Evolutionary conservation across 2,888 invertebrate genomes (phyloP).

Genomic region (Linyphia triangularis): DNA sequence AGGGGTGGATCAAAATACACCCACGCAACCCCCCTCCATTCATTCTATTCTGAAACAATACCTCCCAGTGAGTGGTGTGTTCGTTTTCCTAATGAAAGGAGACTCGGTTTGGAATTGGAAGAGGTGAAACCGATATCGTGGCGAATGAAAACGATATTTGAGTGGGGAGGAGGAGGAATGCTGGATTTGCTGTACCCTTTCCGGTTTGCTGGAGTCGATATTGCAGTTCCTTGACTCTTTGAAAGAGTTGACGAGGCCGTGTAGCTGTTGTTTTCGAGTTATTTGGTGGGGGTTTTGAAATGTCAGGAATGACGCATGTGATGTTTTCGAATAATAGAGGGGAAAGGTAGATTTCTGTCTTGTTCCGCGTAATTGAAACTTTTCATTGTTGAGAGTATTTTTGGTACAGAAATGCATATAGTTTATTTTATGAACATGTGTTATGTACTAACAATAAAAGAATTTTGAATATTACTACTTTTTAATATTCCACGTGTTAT

Average conservation of each 20-base stretch:
- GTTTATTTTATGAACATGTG: too few species aligned
- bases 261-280: background rate
- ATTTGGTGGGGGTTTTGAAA: too few species aligned
- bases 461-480: too few species aligned
- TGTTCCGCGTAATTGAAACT: too few species aligned
- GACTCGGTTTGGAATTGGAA: background rate
- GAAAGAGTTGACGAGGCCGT: background rate
- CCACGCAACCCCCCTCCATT: constrained; percentile 24
- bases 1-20: constrained; percentile 39
- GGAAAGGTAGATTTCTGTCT: too few species aligned
- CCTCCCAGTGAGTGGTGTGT: too few species aligned
- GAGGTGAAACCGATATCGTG: constrained; percentile 13
- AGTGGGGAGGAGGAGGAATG: background rate
- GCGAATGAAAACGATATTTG: constrained; percentile 27
- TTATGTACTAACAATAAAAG: too few species aligned
- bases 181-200: background rate
- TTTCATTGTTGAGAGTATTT: too few species aligned
- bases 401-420: too few species aligned
- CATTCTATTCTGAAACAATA: constrained; percentile 41
- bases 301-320: too few species aligned
- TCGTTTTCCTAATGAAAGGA: constrained; percentile 18
- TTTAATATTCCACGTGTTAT: too few species aligned
- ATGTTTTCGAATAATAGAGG: background rate
- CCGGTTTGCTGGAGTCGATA: background rate
- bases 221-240: background rate